phyloP scores from a whole-genome alignment of 1,140 invertebrate genomes.

The Charaxes varanes region DNA sequence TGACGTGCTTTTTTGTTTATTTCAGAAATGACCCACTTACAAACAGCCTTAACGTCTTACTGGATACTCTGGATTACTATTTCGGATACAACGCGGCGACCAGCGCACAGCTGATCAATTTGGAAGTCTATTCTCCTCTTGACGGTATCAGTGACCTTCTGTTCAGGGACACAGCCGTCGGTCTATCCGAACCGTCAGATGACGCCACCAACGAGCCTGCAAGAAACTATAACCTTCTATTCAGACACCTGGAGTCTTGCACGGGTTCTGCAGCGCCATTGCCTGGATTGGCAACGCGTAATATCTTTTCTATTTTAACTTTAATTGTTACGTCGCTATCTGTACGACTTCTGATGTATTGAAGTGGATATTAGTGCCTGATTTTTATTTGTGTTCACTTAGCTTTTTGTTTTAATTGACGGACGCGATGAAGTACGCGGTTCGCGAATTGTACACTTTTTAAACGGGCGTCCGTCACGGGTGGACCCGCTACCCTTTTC shows the following conservation, averaged over 20 bases:
- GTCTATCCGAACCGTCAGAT: slow-evolving; percentile 54
- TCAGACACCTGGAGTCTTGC: slow-evolving; percentile 55
- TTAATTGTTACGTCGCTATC: slow-evolving; percentile 29
- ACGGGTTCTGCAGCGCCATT: slow-evolving; percentile 29
- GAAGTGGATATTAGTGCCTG: too few relatives aligned
- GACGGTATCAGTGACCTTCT: slow-evolving; percentile 69
- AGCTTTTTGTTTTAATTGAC: background rate
- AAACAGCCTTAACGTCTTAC: slow-evolving; percentile 42
- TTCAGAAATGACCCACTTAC: slow-evolving; percentile 45
- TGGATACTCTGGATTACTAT: slow-evolving; percentile 35
- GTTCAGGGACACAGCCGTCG: slow-evolving; percentile 75
- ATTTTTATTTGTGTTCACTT: too few relatives aligned
- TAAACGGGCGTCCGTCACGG: too few relatives aligned
- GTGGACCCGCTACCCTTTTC: too few relatives aligned
- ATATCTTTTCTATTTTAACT: slow-evolving; percentile 34
- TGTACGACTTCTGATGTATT: slow-evolving; percentile 21
- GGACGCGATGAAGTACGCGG: too few relatives aligned
- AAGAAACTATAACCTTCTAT: slow-evolving; percentile 60
- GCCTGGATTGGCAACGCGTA: slow-evolving; percentile 23
- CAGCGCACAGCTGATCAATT: slow-evolving; percentile 62
- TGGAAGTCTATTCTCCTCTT: slow-evolving; percentile 75
- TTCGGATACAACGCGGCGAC: slow-evolving; percentile 52
- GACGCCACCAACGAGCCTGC: slow-evolving; percentile 34
- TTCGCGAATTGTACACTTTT: too few relatives aligned
- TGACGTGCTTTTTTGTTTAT: slow-evolving; percentile 12